phyloP scores from a whole-genome alignment of 2,888 invertebrate genomes.

The Drosophila anomelani region DNA sequence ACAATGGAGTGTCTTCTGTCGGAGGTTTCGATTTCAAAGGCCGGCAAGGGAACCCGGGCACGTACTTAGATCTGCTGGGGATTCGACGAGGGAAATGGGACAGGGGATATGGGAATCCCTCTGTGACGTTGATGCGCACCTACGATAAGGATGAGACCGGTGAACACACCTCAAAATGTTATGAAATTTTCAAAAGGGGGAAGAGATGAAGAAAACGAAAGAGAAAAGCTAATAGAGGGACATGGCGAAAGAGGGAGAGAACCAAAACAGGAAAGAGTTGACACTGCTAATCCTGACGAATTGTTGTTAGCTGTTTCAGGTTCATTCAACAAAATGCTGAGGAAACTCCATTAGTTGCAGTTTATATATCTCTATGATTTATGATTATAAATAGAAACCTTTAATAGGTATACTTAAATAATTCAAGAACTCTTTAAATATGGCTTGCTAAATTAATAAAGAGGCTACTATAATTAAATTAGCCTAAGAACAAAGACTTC shows the following conservation, averaged over 20 bases:
- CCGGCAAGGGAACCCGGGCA: conserved; percentile 53
- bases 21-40: conserved; percentile 76
- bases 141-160: conserved; percentile 70
- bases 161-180: conserved; percentile 62
- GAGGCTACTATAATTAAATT: not conserved
- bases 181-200: conserved; percentile 27
- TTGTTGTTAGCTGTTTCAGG: conserved; percentile 37
- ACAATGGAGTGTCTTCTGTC: conserved; percentile 62
- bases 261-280: conserved; percentile 40
- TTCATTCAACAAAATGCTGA: conserved; percentile 18
- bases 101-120: conserved; percentile 47
- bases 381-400: not conserved
- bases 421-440: not conserved
- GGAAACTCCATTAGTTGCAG: not conserved
- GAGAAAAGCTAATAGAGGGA: conserved; percentile 18
- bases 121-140: conserved; percentile 77
- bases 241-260: conserved; percentile 14
- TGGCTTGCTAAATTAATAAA: not conserved
- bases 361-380: not conserved
- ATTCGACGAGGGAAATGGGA: conserved; percentile 9
- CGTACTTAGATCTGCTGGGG: conserved; percentile 53
- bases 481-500: not conserved
- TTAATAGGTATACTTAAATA: not conserved
- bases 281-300: conserved; percentile 64
- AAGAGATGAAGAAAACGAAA: not conserved